A percentile compares a stretch with the other conserved stretches of the same genome.
phyloP scores from a whole-genome alignment of 2,888 invertebrate species.

The Anthrax anthrax region DNA sequence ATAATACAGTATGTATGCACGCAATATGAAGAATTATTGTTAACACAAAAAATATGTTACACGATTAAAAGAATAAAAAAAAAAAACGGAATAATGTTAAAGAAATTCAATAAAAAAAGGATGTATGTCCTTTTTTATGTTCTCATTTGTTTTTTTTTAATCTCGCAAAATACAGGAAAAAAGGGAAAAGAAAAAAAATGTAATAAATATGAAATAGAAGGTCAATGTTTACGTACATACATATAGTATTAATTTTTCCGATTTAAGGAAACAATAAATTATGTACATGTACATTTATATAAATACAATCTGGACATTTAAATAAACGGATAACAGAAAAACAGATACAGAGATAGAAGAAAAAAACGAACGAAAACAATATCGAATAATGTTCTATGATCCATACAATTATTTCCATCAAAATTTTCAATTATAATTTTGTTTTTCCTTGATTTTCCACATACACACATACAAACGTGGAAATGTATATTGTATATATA shows the following conservation, averaged over 20 bases:
- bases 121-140: conserved; percentile 6
- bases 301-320: too few species aligned
- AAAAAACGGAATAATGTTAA: too few species aligned
- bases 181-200: neutral
- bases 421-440: neutral
- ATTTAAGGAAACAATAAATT: conserved; percentile 7
- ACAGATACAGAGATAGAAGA: neutral
- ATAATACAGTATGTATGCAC: too few species aligned
- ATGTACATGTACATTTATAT: neutral
- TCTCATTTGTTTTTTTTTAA: too few species aligned
- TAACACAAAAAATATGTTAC: conserved; percentile 6
- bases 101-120: conserved; percentile 10
- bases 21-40: too few species aligned
- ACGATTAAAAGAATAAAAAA: conserved; percentile 4
- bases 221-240: neutral
- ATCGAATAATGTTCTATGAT: neutral
- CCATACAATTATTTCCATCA: neutral
- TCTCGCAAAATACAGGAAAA: too few species aligned
- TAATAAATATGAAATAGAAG: neutral
- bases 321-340: too few species aligned
- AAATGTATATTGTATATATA: neutral
- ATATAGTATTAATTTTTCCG: conserved; percentile 3
- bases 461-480: too few species aligned
- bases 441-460: neutral
- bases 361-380: too few species aligned